Evolutionary conservation across 1,140 invertebrate genomes (phyloP), one percentile per base, ranked within the genome.

Genomic region (Neotoxoptera formosana): DNA sequence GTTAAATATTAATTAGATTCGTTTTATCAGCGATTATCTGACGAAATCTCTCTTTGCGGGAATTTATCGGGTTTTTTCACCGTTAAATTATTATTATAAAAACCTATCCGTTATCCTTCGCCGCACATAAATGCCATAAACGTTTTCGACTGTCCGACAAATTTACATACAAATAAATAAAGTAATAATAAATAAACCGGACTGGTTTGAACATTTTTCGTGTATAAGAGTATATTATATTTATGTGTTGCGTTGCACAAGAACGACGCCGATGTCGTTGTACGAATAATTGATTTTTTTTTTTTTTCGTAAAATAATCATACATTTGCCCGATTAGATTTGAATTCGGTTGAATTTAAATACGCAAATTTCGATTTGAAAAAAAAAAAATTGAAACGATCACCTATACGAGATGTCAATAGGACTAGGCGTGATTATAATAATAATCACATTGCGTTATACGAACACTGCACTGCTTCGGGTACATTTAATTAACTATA

Each of bases 141-240:
- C 60, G 60, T 76, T 76, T 76, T 76, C 60, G n/a, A n/a, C 60
- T 76, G 60, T n/a, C 60, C 60, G 21, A 17, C 60, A 76, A 76
- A 76, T 76, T 76, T 76, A 76, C 60, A 76, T 76, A 76, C 60
- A 76, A 76, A 76, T 76, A 76, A 76, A 76, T 76, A 76, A 76
- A 76, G n/a, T 76, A 76, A 76, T 76, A 76, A 76, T 76, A 76
- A n/a, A 76, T 76, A 76, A n/a, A 76, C 60, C 60, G 60, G 17
- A 76, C n/a, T 76, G 60, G 60, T 76, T 76, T 76, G 60, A 76
- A 76, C 60, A 34, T 76, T 76, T 76, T 76, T 76, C 60, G 14
- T n/a, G 14, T 76, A 76, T 76, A 34, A 76, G 60, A n/a, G 60
- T 76, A n/a, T n/a, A n/a, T n/a, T n/a, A n/a, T n/a, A 76, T 76